Base-by-base conservation (phyloP, 2,113 vertebrate species). In the Clupea harengus region DNA sequence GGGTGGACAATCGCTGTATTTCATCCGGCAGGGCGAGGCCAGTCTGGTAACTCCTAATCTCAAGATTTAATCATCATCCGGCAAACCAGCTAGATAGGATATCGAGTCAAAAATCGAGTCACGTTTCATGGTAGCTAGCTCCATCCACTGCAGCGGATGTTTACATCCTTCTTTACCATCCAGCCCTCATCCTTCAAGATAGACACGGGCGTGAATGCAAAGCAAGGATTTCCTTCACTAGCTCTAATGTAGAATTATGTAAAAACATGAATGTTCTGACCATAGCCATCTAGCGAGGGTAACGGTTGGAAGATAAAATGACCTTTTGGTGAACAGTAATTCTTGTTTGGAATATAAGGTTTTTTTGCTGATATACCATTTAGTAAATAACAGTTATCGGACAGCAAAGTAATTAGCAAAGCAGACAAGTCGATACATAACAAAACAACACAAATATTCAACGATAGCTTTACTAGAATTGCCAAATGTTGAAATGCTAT, bases 11-110 rank as follows among this genome's bases (percentile, higher is more conserved):
- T 39, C 72, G 25, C 72, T 17, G 72, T 78, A 32, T 32, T 5
- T 39, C 2, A 11, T 39, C 72, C 13, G 25, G 13, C 72, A 78
- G 28, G 72, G 72, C 72, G 72, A 78, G 28, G 72, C 72, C 72
- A 39, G 72, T 39, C 72, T 78, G 72, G 10, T 44, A 78, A 1
- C 39, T 78, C 28, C 39, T 78, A 78, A 78, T 78, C 72, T 78
- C 25, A 78, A 78, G 72, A 10, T 78, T 78, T 39, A 78, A 78
- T 78, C 72, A 78, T 78, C 72, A 78, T 78, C 72, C 72, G 32
- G 72, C 72, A 39, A 72, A 32, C 25, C 25, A 78, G 72, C 72
- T 39, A 78, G 72, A 78, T 39, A 32, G 28, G n/a, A 78, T 78
- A 78, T 78, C 72, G 2, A 22, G 6, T 78, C 25, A 17, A 15